Base-by-base conservation (phyloP, 2,113 vertebrate genomes). In the Regulus satrapa region DNA sequence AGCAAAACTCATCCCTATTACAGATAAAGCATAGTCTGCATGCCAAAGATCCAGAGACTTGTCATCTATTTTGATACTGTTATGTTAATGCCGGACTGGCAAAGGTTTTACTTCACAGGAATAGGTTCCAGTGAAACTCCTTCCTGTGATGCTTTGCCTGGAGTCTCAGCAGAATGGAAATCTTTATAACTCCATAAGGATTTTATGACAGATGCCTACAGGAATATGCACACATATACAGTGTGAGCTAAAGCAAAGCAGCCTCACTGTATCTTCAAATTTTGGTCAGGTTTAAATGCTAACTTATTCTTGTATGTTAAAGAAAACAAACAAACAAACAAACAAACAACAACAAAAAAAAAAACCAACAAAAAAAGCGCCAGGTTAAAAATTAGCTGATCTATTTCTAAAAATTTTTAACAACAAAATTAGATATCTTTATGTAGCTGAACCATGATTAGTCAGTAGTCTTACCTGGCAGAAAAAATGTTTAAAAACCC, bases 61-160 rank as follows among this genome's bases (percentile, higher is more conserved):
- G 64, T 59, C 85, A 74, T 63, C 84, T 77, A 71, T 93, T 92
- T 88, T 88, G 88, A 88, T 90, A 46, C 40, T 45, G 19, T 92
- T 93, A 75, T 88, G 48, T 84, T 92, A 92, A 92, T 74, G 59
- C 71, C 8, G 82, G 85, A 74, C 78, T 80, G 63, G 63, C 59
- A 85, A 87, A 92, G 72, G 6, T 93, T 92, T 94, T 40, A 58
- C 82, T 88, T 90, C 78, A 93, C 67, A 94, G 67, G 48, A 80
- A 71, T 1, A 8, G 58, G 82, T 88, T 83, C 74, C 75, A 88
- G 34, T 51, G 66, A 88, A 92, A 55, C 77, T 71, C 31, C 55
- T 83, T 88, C 58, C 81, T 80, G 59, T 48, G 67, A 85, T 83
- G 90, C 78, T 80, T 88, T 52, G 72, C 78, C 93, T 88, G 41